These are phyloP conservation scores for Callospermophilus lateralis DNA, from an alignment of 2,113 vertebrate genomes.

Conservation along the genomic window DNA sequence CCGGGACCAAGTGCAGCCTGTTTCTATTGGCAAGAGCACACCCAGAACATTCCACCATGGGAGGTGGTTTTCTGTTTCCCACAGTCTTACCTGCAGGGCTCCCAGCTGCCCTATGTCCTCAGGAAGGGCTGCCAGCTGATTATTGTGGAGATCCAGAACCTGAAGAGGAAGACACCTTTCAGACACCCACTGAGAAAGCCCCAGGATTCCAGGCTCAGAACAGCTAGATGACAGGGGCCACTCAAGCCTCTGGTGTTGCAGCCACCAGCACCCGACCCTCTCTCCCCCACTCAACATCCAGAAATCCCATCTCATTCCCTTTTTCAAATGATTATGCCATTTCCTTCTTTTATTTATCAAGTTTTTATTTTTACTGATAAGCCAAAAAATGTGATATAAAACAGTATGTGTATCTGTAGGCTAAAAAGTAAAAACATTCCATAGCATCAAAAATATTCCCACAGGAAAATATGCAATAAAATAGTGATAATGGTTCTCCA, in stretches of 20 bases:
- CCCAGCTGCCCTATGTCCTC: constrained; percentile 93
- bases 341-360: neutral
- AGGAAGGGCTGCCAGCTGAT: constrained; percentile 93
- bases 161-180: constrained; percentile 70
- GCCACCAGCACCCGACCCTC: neutral
- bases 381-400: neutral
- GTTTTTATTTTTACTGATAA: neutral
- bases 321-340: neutral
- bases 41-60: neutral
- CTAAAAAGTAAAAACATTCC: neutral
- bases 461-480: neutral
- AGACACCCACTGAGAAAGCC: neutral
- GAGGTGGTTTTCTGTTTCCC: neutral
- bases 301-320: neutral
- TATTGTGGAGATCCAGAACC: constrained; percentile 97
- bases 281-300: neutral
- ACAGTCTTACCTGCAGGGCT: constrained; percentile 89
- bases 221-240: neutral
- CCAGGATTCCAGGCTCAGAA: neutral
- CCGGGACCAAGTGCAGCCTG: accelerated
- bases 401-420: neutral
- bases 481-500: neutral
- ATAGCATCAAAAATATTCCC: neutral
- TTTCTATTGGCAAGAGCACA: accelerated
- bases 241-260: neutral